Conservation (phyloP, 2,888 invertebrate species). For the Meliscaeva auricollis region DNA sequence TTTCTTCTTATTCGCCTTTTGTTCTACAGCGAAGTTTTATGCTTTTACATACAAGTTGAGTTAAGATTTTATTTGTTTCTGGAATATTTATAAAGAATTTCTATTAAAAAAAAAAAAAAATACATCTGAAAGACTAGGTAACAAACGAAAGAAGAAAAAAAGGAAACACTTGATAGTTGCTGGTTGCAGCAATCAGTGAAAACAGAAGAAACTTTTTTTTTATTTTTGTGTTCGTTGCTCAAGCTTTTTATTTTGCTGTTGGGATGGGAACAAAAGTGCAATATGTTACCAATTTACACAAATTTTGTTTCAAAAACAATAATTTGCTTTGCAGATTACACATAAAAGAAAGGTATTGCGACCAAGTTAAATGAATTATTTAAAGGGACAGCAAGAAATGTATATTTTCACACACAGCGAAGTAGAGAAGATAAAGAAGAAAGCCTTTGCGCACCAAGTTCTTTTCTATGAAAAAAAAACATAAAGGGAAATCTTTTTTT, state of each 20-base stretch:
- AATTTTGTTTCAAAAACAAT: slow-evolving; percentile 23
- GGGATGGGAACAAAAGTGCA: not conserved
- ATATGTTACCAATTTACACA: slow-evolving; percentile 5
- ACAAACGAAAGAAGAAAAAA: slow-evolving; percentile 27
- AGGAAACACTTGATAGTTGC: slow-evolving; percentile 58
- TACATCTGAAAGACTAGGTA: not conserved
- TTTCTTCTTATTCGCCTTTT: slow-evolving; percentile 76
- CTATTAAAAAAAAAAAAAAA: slow-evolving; percentile 20
- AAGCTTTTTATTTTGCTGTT: slow-evolving; percentile 20
- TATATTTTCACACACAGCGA: slow-evolving; percentile 55
- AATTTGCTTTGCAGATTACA: not conserved
- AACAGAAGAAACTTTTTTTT: slow-evolving; percentile 27
- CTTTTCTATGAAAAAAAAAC: slow-evolving; percentile 47
- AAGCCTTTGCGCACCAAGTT: slow-evolving; percentile 72
- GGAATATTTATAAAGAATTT: slow-evolving; percentile 50
- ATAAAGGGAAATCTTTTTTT: slow-evolving; percentile 58
- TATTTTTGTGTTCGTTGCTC: slow-evolving; percentile 44
- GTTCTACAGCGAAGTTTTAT: slow-evolving; percentile 71
- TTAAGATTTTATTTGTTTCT: slow-evolving; percentile 48
- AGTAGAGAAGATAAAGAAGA: slow-evolving; percentile 65
- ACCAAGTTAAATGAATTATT: not conserved
- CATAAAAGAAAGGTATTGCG: slow-evolving; percentile 9
- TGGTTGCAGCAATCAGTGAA: not conserved
- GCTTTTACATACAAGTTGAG: slow-evolving; percentile 43
- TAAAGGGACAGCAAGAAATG: slow-evolving; percentile 55